Base-by-base conservation (phyloP, 2,888 invertebrate genomes). In the Polia nebulosa region DNA sequence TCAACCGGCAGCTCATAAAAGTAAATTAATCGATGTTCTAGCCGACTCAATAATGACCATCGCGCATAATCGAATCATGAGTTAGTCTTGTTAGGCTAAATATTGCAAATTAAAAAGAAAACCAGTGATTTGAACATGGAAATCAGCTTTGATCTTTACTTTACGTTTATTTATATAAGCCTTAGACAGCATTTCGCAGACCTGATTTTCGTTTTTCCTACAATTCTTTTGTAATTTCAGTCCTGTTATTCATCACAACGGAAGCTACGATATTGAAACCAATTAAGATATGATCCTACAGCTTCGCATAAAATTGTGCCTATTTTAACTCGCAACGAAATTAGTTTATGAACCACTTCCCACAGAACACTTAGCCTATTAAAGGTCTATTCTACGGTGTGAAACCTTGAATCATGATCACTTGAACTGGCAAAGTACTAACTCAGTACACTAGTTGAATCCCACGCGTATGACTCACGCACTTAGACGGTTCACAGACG, bases 381-480 rank as follows among this genome's bases (percentile, higher is more conserved):
- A 64, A 60, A 75, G 63, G 63, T 63, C 27, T 77, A 59, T 56
- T 71, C 65, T 49, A 65, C 75, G 51, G 45, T 63, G 59, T 56
- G 68, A 83, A 84, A 77, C 84, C 85, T 86, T 87, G 85, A 82
- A 81, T 68, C 80, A 80, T 83, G 76, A 84, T 80, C 79, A 75
- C 72, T 70, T 78, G 67, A 71, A 69, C 70, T 76, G 58, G 60
- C 51, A 58, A 70, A 70, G 64, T 64, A 83, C 82, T 79, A 83
- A 78, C 77, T 75, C 79, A 70, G 72, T 81, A 76, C 68, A 83
- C 81, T 79, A 67, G 79, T 86, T 85, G 81, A 87, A 81, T 87
- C 93, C 92, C 87, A 93, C 93, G 90, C 89, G 71, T 81, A 85
- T 94, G 94, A 94, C 80, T 94, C 93, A 93, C 80, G 83, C 86